phyloP scores from a whole-genome alignment of 1,140 invertebrate genomes.

The Pogonomyrmex barbatus region DNA sequence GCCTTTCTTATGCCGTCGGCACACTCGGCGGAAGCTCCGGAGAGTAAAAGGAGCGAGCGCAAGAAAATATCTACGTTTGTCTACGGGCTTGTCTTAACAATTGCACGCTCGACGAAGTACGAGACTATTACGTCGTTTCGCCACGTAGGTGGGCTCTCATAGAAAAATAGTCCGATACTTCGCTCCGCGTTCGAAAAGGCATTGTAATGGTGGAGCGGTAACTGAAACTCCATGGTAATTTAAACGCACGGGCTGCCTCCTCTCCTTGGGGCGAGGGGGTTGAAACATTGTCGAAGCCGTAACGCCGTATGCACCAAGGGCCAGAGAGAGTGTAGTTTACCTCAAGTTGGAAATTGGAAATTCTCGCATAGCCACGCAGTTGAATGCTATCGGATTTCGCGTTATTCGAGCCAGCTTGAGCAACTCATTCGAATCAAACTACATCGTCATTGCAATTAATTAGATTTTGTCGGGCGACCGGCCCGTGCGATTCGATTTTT shows the following conservation, averaged over 20 bases:
- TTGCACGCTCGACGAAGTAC: slow-evolving; percentile 1
- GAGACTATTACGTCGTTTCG: slow-evolving; percentile 9
- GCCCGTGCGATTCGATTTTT: slow-evolving; percentile 37
- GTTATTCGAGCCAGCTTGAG: slow-evolving; percentile 66
- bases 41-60: slow-evolving; percentile 18
- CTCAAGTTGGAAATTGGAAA: slow-evolving; percentile 70
- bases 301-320: slow-evolving; percentile 20
- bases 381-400: slow-evolving; percentile 68
- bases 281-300: slow-evolving; percentile 22
- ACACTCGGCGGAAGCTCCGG: neutral
- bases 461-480: slow-evolving; percentile 33
- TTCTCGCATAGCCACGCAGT: slow-evolving; percentile 63
- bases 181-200: neutral
- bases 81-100: slow-evolving; percentile 10
- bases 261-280: neutral
- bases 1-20: neutral
- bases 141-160: neutral
- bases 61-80: neutral
- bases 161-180: slow-evolving; percentile 4
- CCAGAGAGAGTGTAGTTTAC: slow-evolving; percentile 43
- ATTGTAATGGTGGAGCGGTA: neutral
- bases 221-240: slow-evolving; percentile 35
- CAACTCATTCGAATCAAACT: slow-evolving; percentile 52
- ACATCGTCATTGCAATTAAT: slow-evolving; percentile 60
- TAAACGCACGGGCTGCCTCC: slow-evolving; percentile 17